Evolutionary conservation across 2,113 vertebrate genomes (phyloP).

Genomic region (Serranochromis macrocephalus): DNA sequence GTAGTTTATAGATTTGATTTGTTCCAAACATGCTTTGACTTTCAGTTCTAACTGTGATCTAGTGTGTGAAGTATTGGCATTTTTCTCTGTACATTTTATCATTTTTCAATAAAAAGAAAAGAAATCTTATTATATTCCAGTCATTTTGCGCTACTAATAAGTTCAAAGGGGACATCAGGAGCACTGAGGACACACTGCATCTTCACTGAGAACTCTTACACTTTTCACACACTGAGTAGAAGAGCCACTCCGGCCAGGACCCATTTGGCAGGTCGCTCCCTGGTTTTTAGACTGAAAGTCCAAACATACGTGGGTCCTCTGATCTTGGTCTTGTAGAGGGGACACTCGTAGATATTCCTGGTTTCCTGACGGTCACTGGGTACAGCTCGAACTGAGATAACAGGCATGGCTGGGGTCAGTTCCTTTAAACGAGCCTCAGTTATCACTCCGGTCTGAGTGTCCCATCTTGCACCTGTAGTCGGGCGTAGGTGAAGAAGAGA

Average conservation of each 20-base stretch:
- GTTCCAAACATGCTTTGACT: slow-evolving; percentile 46
- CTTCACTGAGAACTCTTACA: not conserved
- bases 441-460: slow-evolving; percentile 68
- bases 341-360: slow-evolving; percentile 75
- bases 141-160: not conserved
- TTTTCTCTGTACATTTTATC: slow-evolving; percentile 56
- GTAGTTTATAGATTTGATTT: slow-evolving; percentile 51
- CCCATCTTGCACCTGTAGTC: slow-evolving; percentile 70
- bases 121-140: not conserved
- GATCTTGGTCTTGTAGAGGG: slow-evolving; percentile 72
- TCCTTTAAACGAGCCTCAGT: slow-evolving; percentile 69
- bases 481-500: not conserved
- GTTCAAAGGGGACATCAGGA: not conserved
- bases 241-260: slow-evolving; percentile 73
- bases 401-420: slow-evolving; percentile 62
- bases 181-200: not conserved
- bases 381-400: slow-evolving; percentile 68
- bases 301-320: slow-evolving; percentile 64
- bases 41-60: slow-evolving; percentile 58
- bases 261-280: slow-evolving; percentile 70
- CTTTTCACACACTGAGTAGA: slow-evolving; percentile 66
- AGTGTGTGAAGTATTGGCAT: slow-evolving; percentile 52
- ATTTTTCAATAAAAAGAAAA: slow-evolving; percentile 67
- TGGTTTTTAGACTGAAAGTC: slow-evolving; percentile 72
- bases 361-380: slow-evolving; percentile 70